Conservation (phyloP, 2,888 invertebrate species). For the Pyrocoelia pectoralis region DNA sequence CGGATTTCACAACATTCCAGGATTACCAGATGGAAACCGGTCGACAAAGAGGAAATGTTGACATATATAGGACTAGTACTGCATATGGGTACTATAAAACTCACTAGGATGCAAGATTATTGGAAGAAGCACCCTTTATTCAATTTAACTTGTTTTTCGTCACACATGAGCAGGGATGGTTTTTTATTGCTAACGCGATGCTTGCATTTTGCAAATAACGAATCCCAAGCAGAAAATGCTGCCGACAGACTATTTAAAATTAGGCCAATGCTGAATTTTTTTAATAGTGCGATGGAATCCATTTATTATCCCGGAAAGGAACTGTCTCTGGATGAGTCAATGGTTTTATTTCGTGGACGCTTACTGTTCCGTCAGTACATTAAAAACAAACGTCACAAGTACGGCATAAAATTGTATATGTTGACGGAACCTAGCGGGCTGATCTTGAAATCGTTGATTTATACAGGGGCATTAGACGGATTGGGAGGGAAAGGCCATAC, state of each 20-base stretch:
- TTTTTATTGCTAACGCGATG: conserved; percentile 48
- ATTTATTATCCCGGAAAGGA: conserved; percentile 36
- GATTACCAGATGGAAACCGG: conserved; percentile 10
- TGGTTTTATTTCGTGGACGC: conserved; percentile 41
- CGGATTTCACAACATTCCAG: neutral
- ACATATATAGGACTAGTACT: neutral
- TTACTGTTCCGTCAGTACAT: conserved; percentile 42
- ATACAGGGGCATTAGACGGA: conserved; percentile 40
- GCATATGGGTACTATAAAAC: conserved; percentile 46
- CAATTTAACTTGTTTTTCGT: conserved; percentile 45
- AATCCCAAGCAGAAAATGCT: too few species aligned
- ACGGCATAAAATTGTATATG: conserved; percentile 45
- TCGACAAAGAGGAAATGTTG: neutral
- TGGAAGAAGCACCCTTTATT: conserved; percentile 50
- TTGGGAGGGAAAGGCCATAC: conserved; percentile 44
- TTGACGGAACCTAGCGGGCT: conserved; percentile 39
- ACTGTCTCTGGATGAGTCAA: conserved; percentile 39
- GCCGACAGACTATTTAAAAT: conserved; percentile 22
- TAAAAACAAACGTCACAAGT: conserved; percentile 41
- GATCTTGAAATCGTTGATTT: conserved; percentile 41
- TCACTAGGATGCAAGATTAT: conserved; percentile 49
- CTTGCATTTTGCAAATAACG: conserved; percentile 44
- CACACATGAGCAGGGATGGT: conserved; percentile 47
- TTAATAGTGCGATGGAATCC: conserved; percentile 27
- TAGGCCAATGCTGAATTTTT: conserved; percentile 10